A percentile compares a stretch with the other conserved stretches of the same genome.
These are phyloP conservation scores for Blera fallax DNA, from an alignment of 2,888 invertebrate genomes.

Conservation along the genomic window DNA sequence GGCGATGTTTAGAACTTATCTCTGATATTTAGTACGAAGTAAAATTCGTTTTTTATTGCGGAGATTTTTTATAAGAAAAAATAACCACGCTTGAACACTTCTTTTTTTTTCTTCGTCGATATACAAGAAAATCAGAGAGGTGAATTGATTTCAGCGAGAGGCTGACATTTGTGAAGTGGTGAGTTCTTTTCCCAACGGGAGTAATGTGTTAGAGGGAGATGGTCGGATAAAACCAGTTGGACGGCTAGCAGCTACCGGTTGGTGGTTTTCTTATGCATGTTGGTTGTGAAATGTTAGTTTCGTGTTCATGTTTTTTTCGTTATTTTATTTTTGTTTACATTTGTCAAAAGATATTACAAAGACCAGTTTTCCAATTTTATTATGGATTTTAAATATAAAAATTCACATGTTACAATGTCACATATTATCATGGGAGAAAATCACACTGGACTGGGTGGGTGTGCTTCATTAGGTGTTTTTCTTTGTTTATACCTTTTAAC, in stretches of 20 bases:
- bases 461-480: too few species aligned
- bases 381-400: too few species aligned
- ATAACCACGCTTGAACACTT: slow-evolving; percentile 73
- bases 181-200: slow-evolving; percentile 19
- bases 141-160: slow-evolving; percentile 69
- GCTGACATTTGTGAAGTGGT: slow-evolving; percentile 71
- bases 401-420: too few species aligned
- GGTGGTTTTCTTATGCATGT: background rate
- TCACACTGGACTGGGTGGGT: too few species aligned
- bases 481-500: too few species aligned
- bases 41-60: slow-evolving; percentile 53
- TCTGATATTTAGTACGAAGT: slow-evolving; percentile 40
- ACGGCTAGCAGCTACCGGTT: slow-evolving; percentile 61
- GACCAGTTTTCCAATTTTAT: too few species aligned
- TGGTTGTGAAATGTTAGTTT: background rate
- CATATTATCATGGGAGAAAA: too few species aligned
- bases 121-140: slow-evolving; percentile 72
- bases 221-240: slow-evolving; percentile 39
- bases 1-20: slow-evolving; percentile 29
- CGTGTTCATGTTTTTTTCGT: background rate
- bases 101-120: slow-evolving; percentile 70
- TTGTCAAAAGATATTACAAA: too few species aligned
- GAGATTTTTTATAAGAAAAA: slow-evolving; percentile 66
- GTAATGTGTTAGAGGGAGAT: slow-evolving; percentile 45
- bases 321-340: background rate